These are phyloP conservation scores for Scaptomyza flava DNA, from an alignment of 2,888 invertebrate genomes.

Conservation along the genomic window DNA sequence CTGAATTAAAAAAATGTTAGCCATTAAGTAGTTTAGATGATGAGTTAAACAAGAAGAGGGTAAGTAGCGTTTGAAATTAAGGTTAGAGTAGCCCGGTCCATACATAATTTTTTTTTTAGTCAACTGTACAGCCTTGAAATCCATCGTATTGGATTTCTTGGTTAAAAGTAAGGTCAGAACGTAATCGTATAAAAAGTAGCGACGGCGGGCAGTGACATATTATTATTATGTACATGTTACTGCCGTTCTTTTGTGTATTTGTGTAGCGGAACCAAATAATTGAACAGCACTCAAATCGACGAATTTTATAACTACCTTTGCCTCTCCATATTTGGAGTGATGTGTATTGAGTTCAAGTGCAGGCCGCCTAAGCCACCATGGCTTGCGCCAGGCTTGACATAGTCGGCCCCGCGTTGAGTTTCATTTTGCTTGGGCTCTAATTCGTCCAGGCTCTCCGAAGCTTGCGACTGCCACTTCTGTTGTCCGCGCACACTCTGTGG, in stretches of 20 bases:
- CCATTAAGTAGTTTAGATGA: constrained; percentile 17
- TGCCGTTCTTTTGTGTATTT: constrained; percentile 51
- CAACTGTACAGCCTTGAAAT: constrained; percentile 70
- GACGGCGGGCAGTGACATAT: constrained; percentile 34
- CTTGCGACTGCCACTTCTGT: constrained; percentile 84
- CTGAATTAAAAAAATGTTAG: constrained; percentile 23
- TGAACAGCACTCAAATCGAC: constrained; percentile 42
- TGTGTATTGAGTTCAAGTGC: constrained; percentile 70
- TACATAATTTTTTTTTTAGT: constrained; percentile 59
- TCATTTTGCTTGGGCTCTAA: constrained; percentile 38
- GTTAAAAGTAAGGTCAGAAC: constrained; percentile 60
- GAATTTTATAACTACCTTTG: constrained; percentile 78
- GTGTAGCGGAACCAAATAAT: constrained; percentile 72
- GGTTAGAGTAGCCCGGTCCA: constrained; percentile 58
- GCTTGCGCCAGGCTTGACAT: constrained; percentile 55
- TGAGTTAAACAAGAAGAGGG: constrained; percentile 24
- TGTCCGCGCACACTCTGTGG: constrained; percentile 85
- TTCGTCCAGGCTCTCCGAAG: constrained; percentile 81
- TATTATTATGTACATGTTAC: constrained; percentile 37
- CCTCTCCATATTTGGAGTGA: constrained; percentile 66
- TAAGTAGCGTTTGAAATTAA: constrained; percentile 27
- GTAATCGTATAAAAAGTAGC: constrained; percentile 65
- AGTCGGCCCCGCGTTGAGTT: constrained; percentile 67
- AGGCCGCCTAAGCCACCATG: constrained; percentile 60
- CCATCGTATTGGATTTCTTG: constrained; percentile 45